Evolutionary conservation across 2,797 vertebrate genomes (phyloP), one percentile per base, ranked within the genome.

Genomic region (Podarcis lilfordi): DNA sequence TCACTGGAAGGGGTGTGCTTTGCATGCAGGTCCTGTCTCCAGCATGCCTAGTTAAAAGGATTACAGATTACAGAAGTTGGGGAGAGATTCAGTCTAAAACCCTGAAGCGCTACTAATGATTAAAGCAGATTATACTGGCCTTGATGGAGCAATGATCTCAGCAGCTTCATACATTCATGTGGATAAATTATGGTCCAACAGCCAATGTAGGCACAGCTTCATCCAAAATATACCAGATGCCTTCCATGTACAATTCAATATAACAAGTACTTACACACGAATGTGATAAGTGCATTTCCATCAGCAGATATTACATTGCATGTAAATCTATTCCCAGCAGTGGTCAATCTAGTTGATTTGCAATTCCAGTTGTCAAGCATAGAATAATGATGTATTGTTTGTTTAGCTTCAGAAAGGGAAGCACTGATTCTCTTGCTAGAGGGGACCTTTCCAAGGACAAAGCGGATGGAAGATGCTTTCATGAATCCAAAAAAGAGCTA

Each of bases 351-450:
- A 43, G 35, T 10, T 83, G 45, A 84, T 84, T 80, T 74, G 27
- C 68, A 64, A 37, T 87, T 87, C 32, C 13, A 5, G 80, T 87
- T 83, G 25, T 55, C 35, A 19, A 27, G 7, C 5, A 76, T 80
- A 71, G 13, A 84, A 68, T n/a, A 23, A 75, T 90, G 43, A 32
- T 40, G 25, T 80, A 40, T 68, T 55, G 81, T 66, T 40, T 84
- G 32, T 68, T 80, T 50, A 68, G n/a, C 55, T 8, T 11, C 55
- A 68, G 77, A 43, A 74, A 75, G 29, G 35, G 27, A 40, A 59
- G 40, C 59, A 75, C 43, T 84, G 82, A 81, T 68, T 80, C 40
- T 75, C 83, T 80, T 89, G 55, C 74, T n/a, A 75, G 77, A 72
- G 15, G 21, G 66, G 25, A 55, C 32, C 43, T 90, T 87, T 80